Evolutionary conservation across 2,113 vertebrate species (phyloP).

Genomic region (Prochilodus magdalenae): DNA sequence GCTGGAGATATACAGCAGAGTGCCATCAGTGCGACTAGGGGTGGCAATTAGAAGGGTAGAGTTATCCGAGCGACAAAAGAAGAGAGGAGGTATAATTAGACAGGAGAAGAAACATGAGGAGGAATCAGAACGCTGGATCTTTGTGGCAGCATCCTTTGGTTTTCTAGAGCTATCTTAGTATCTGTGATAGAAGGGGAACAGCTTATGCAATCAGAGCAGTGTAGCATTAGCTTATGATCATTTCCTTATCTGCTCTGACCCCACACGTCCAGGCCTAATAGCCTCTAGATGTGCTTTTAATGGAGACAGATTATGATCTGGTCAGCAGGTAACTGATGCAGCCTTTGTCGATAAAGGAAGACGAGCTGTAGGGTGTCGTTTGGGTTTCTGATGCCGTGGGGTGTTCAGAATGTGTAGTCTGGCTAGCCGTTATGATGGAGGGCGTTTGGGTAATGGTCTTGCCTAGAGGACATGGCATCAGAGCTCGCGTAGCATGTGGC

Average conservation of each 20-base stretch:
- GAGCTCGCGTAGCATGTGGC: not conserved
- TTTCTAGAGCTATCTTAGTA: slow-evolving; percentile 17
- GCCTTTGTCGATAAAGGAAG: not conserved
- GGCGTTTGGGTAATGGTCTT: not conserved
- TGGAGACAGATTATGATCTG: slow-evolving; percentile 14
- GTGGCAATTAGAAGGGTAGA: slow-evolving; percentile 1
- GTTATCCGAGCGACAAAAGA: slow-evolving; percentile 1
- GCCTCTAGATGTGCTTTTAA: slow-evolving; percentile 37
- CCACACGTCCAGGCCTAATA: not conserved
- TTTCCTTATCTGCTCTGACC: slow-evolving; percentile 22
- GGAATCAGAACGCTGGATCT: not conserved
- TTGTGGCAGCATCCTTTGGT: not conserved
- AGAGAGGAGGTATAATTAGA: slow-evolving; percentile 23
- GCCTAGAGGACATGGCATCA: not conserved
- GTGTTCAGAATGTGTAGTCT: not conserved
- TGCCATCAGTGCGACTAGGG: not conserved
- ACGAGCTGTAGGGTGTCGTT: not conserved
- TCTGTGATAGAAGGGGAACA: slow-evolving; percentile 12
- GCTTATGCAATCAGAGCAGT: slow-evolving; percentile 14
- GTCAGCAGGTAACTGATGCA: slow-evolving; percentile 22
- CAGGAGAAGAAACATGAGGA: slow-evolving; percentile 2
- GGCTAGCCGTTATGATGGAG: not conserved
- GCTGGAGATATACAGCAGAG: not conserved
- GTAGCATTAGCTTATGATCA: slow-evolving; percentile 26
- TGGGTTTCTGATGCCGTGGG: slow-evolving; percentile 14